Percentiles rank a stretch among this genome's conserved stretches.
Evolutionary conservation across 2,888 invertebrate species (phyloP).

Genomic region (Malthinus flaveolus): DNA sequence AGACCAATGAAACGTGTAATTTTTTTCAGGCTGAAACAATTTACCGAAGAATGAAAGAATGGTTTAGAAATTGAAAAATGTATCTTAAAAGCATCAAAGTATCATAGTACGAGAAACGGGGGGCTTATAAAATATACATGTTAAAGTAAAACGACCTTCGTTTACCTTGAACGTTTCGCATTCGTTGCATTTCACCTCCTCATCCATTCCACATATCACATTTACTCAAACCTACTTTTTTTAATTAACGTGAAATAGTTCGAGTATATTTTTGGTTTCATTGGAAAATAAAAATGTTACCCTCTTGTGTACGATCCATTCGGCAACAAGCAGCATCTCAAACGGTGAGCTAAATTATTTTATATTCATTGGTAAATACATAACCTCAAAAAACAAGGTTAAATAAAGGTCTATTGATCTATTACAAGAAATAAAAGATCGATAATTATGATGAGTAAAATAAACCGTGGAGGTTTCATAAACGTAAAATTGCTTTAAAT

Average conservation of each 20-base stretch:
- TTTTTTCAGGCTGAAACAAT: no score
- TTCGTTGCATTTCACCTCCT: not conserved
- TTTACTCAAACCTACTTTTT: not conserved
- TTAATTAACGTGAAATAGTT: not conserved
- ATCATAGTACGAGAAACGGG: no score
- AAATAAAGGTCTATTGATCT: conserved; percentile 40
- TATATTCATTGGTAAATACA: conserved; percentile 3
- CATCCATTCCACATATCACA: not conserved
- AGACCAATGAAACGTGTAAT: no score
- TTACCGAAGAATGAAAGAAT: no score
- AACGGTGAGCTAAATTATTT: conserved; percentile 53
- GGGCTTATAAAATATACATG: no score
- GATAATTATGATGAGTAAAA: conserved; percentile 19
- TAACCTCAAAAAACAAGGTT: conserved; percentile 37
- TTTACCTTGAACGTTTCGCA: not conserved
- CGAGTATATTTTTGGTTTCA: not conserved
- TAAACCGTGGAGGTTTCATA: conserved; percentile 11
- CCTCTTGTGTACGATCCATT: conserved; percentile 52
- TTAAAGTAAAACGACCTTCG: not conserved
- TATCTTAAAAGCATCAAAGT: no score
- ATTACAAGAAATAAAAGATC: not conserved
- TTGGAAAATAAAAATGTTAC: conserved; percentile 51
- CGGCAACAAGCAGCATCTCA: conserved; percentile 51
- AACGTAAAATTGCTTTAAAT: conserved; percentile 15
- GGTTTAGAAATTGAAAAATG: no score